Evolutionary conservation across 2,797 vertebrate species (phyloP), one percentile per base, ranked within the genome.

Genomic region (Cryptoprocta ferox): DNA sequence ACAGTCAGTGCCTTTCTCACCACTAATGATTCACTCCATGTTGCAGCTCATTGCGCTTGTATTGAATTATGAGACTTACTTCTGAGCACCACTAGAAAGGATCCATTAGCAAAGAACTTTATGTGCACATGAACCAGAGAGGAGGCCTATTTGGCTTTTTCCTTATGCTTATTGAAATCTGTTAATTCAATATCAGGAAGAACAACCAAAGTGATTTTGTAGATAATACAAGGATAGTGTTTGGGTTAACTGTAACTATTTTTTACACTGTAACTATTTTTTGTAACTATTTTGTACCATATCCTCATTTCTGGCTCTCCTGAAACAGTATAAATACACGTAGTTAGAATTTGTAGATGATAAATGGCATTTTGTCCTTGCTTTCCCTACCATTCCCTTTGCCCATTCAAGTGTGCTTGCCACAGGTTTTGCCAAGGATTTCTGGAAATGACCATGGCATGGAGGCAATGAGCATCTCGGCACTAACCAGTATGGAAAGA

Each of bases 61-160:
- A 42, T 21, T 92, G 85, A 97, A 63, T 0, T 1, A 94, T n/a
- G 92, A 92, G 39, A 76, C 32, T 76, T 89, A 78, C 66, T 2
- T n/a, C 97, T 93, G n/a, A 96, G 86, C 96, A 97, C n/a, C 7
- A 0, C 35, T 28, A 94, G 97, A 48, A 86, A 97, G 76, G 61
- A 92, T 63, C 66, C 85, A 87, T 78, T 24, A 94, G 50, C 15
- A 4, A 92, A 97, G 76, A 71, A 50, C 35, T 76, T 84, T 83
- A 56, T 85, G 45, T 6, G 81, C 73, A 87, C 3, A 79, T 0
- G 96, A 97, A 95, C 39, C 56, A 96, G 81, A 89, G 3, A 63
- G 28, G 96, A 91, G 89, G 32, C 73, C 75, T 89, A 48, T 26
- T 63, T 71, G 63, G 59, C 35, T 92, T 93, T 96, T 89, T 91